Evolutionary conservation across 2,797 vertebrate species (phyloP).

Genomic region (Siniperca undulata): DNA sequence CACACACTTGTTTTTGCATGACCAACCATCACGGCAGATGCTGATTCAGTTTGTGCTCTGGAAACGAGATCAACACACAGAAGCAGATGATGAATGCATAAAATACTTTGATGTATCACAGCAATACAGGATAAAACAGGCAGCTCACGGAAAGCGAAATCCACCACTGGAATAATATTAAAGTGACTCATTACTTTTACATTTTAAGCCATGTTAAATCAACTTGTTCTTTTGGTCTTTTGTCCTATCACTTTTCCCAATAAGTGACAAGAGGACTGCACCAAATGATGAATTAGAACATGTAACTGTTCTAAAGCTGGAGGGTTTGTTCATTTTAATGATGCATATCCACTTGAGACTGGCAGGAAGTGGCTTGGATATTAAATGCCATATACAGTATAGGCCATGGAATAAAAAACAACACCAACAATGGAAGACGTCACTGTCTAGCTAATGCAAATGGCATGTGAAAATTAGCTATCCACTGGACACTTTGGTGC

Average conservation of each 20-base stretch:
- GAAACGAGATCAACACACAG: slow-evolving; percentile 46
- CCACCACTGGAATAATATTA: background rate
- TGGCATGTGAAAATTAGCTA: background rate
- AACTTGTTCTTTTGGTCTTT: background rate
- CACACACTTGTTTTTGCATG: slow-evolving; percentile 41
- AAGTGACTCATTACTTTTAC: background rate
- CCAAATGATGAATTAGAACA: background rate
- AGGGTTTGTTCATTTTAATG: background rate
- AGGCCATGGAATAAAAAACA: background rate
- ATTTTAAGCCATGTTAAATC: background rate
- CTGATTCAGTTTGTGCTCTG: slow-evolving; percentile 46
- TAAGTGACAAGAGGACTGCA: background rate
- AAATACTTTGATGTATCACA: slow-evolving; percentile 30
- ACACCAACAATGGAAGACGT: background rate
- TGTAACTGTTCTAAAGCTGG: background rate
- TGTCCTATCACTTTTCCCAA: background rate
- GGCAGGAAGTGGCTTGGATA: background rate
- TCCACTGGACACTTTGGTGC: background rate
- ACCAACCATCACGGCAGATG: slow-evolving; percentile 44
- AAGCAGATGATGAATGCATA: slow-evolving; percentile 39
- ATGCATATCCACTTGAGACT: background rate
- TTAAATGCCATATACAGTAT: background rate
- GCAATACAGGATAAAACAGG: slow-evolving; percentile 12
- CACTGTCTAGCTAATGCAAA: background rate
- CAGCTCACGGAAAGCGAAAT: background rate